Conservation (phyloP, 1,140 invertebrate species). For the Manduca sexta region DNA sequence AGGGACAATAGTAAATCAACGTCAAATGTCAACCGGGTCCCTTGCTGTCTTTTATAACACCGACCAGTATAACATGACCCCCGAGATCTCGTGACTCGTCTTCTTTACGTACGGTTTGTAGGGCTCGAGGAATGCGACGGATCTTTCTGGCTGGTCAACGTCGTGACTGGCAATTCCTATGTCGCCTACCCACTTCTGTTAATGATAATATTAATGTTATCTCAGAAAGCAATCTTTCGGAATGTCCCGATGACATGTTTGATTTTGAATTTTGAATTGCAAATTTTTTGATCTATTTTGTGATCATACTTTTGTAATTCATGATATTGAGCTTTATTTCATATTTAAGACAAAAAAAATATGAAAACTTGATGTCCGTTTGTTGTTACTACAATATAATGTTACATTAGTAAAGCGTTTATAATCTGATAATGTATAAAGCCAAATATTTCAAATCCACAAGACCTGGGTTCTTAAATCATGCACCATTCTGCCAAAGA, state of each 20-base stretch:
- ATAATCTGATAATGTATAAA: too few species aligned
- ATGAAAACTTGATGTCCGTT: too few species aligned
- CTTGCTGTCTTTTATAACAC: constrained; percentile 36
- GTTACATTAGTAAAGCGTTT: too few species aligned
- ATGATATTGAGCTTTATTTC: too few species aligned
- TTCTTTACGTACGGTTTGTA: constrained; percentile 16
- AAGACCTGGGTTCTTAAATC: too few species aligned
- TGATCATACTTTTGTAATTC: too few species aligned
- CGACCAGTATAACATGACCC: constrained; percentile 38
- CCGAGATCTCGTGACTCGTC: constrained; percentile 30
- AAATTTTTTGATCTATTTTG: constrained; percentile 2
- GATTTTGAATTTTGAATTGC: constrained; percentile 44
- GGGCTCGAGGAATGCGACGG: constrained; percentile 20
- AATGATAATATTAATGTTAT: constrained; percentile 70
- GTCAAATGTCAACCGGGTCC: constrained; percentile 62
- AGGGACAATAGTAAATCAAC: constrained; percentile 66
- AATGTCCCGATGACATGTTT: constrained; percentile 29
- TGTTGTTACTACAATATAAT: too few species aligned
- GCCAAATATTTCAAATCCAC: too few species aligned
- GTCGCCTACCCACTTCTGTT: constrained; percentile 62
- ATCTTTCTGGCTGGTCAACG: constrained; percentile 27
- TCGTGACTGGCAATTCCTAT: constrained; percentile 54
- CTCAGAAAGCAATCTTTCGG: constrained; percentile 49
- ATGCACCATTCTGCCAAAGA: too few species aligned
- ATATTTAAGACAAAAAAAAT: too few species aligned